phyloP scores from a whole-genome alignment of 2,888 invertebrate species.

The Lycophotia porphyrea region DNA sequence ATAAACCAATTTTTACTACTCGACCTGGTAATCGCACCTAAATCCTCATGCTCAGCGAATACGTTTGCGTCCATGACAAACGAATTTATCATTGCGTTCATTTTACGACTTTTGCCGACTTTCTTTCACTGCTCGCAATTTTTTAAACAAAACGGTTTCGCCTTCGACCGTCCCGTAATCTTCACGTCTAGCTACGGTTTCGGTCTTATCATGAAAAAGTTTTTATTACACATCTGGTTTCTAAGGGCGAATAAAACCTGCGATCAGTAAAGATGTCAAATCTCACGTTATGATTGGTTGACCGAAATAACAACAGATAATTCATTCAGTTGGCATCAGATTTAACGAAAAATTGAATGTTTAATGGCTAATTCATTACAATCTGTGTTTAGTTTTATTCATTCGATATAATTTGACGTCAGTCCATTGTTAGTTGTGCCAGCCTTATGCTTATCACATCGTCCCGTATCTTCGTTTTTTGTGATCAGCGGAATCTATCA shows the following conservation, averaged over 20 bases:
- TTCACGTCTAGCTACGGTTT: not conserved
- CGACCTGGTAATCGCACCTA: not conserved
- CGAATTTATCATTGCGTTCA: not conserved
- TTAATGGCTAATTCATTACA: slow-evolving; percentile 3
- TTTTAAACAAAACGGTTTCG: not conserved
- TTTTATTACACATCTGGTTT: not conserved
- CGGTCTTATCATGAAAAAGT: not conserved
- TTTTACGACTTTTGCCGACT: not conserved
- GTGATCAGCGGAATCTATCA: not conserved
- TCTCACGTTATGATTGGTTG: slow-evolving; percentile 1
- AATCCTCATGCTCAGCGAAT: not conserved
- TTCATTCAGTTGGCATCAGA: slow-evolving; percentile 10
- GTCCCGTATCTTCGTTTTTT: slow-evolving; percentile 1
- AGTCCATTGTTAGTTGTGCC: not conserved
- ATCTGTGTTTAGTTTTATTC: not conserved
- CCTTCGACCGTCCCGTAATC: no score
- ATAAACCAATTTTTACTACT: no score
- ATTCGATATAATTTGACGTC: not conserved
- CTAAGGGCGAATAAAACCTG: not conserved
- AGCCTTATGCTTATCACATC: slow-evolving; percentile 1
- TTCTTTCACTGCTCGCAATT: not conserved
- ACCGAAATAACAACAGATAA: slow-evolving; percentile 10
- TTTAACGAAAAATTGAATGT: slow-evolving; percentile 8
- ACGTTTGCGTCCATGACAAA: not conserved
- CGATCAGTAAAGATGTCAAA: slow-evolving; percentile 25